Evolutionary conservation across 2,888 invertebrate species (phyloP).

Genomic region (Apotomis capreana): DNA sequence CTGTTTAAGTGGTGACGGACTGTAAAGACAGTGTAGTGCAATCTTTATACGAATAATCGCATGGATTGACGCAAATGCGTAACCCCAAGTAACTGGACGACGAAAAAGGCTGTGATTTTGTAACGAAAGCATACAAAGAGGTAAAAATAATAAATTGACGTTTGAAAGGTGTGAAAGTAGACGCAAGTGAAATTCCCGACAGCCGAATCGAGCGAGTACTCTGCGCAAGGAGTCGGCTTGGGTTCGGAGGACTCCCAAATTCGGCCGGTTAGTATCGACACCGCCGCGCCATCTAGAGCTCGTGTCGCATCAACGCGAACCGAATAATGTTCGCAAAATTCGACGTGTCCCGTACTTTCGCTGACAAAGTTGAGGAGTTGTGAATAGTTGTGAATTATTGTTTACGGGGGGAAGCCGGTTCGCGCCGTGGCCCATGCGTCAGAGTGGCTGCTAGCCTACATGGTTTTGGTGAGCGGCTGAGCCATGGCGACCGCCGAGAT

Average conservation of each 20-base stretch:
- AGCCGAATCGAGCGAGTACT: constrained; percentile 56
- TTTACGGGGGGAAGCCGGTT: background rate
- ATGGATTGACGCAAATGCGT: constrained; percentile 65
- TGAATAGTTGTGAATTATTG: constrained; percentile 50
- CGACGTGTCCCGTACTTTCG: constrained; percentile 77
- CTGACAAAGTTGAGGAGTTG: constrained; percentile 60
- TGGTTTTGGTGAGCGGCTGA: constrained; percentile 73
- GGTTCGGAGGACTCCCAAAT: constrained; percentile 57
- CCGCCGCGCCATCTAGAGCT: constrained; percentile 71
- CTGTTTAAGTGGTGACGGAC: constrained; percentile 61
- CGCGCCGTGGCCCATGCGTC: constrained; percentile 41
- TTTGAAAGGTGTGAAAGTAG: constrained; percentile 69
- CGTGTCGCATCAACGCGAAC: constrained; percentile 62
- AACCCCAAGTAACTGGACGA: constrained; percentile 54
- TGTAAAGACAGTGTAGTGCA: constrained; percentile 67
- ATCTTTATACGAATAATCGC: constrained; percentile 59
- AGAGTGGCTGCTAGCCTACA: constrained; percentile 59
- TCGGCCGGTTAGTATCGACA: constrained; percentile 54
- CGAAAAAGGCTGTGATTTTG: constrained; percentile 65
- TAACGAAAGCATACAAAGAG: constrained; percentile 55
- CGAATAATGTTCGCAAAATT: constrained; percentile 67
- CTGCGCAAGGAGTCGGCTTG: constrained; percentile 48
- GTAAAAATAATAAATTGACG: constrained; percentile 65
- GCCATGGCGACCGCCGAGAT: constrained; percentile 83
- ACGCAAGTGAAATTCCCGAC: constrained; percentile 55